These are phyloP conservation scores for Trididemnum clinides DNA, from an alignment of 23 tunicate genomes.

Conservation along the genomic window DNA sequence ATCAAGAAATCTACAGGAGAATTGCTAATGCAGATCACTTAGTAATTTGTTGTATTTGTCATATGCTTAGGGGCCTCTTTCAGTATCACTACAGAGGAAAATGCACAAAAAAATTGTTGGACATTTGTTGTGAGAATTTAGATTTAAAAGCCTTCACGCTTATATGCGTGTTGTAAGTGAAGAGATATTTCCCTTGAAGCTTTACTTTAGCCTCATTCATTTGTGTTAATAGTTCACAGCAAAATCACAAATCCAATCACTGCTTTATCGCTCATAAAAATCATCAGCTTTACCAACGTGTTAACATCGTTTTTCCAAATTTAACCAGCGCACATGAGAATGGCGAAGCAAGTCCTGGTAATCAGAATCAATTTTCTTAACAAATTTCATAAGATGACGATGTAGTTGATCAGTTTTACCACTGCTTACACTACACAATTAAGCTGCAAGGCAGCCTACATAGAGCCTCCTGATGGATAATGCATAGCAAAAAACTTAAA, in stretches of 20 bases:
- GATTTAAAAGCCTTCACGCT: slow-evolving; percentile 1
- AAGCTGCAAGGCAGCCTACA: slow-evolving; percentile 32
- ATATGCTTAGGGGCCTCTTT: slow-evolving; percentile 8
- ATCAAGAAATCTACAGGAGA: slow-evolving; percentile 14
- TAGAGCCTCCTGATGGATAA: slow-evolving; percentile 21
- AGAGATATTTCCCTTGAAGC: background rate
- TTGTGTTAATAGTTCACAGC: slow-evolving; percentile 4
- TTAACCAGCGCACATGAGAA: too few species aligned
- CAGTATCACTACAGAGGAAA: background rate
- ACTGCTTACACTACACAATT: slow-evolving; percentile 23
- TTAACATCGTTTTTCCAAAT: background rate
- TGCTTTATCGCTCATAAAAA: slow-evolving; percentile 13
- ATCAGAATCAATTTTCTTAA: too few species aligned
- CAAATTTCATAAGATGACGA: slow-evolving; percentile 10
- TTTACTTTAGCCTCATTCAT: slow-evolving; percentile 10
- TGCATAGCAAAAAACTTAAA: slow-evolving; percentile 11
- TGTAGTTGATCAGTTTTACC: slow-evolving; percentile 29
- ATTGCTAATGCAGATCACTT: background rate
- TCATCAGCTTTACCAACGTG: background rate
- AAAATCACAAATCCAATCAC: slow-evolving; percentile 14
- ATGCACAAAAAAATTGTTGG: too few species aligned
- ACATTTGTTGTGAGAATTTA: slow-evolving; percentile 12
- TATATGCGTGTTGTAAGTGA: background rate
- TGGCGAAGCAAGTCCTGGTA: too few species aligned
- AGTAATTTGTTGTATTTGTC: background rate